Evolutionary conservation across 64 coral and sea anemone species (phyloP).

Genomic region (Actinia tenebrosa): DNA sequence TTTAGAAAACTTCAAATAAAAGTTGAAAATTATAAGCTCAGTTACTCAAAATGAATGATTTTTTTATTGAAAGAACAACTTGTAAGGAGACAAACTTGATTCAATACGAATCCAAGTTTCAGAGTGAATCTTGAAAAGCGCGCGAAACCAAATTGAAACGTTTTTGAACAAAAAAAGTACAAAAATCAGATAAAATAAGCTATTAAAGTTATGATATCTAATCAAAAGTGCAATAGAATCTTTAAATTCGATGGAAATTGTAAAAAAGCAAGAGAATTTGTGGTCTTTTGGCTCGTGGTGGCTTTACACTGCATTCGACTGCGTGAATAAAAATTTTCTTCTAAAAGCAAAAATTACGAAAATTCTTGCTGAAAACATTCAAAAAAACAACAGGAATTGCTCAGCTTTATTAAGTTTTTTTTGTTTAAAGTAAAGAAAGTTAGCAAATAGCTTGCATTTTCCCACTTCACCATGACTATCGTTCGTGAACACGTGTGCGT

Average conservation of each 20-base stretch:
- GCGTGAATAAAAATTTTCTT: not conserved
- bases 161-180: not conserved
- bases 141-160: not conserved
- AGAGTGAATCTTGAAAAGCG: not conserved
- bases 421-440: not conserved
- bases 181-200: not conserved
- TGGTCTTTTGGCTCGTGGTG: not conserved
- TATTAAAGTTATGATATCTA: not conserved
- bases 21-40: too few relatives aligned
- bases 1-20: too few relatives aligned
- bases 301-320: not conserved
- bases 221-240: not conserved
- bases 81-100: too few relatives aligned
- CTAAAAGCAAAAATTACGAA: not conserved
- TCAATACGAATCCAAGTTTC: not conserved
- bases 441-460: too few relatives aligned
- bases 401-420: not conserved
- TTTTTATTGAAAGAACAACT: not conserved
- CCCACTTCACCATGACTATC: too few relatives aligned
- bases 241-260: not conserved
- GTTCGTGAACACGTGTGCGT: too few relatives aligned
- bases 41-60: not conserved
- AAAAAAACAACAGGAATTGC: not conserved
- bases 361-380: not conserved
- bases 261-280: not conserved